Evolutionary conservation across 2,888 invertebrate species (phyloP).

Genomic region (Euproctis similis): DNA sequence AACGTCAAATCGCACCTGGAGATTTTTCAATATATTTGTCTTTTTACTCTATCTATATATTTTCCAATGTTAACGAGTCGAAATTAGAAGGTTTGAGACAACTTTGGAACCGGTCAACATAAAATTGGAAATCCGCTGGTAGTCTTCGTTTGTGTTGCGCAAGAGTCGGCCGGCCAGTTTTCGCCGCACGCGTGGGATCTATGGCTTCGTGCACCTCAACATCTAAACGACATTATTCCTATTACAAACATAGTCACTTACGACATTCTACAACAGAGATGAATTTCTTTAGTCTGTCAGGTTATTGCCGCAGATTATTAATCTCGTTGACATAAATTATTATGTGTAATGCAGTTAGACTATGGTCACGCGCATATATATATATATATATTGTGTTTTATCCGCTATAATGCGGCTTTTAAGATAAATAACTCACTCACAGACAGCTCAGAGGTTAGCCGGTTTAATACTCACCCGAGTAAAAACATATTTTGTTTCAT

Average conservation of each 20-base stretch:
- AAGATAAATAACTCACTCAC: too few relatives aligned
- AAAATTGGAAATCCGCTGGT: conserved; percentile 75
- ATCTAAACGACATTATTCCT: conserved; percentile 31
- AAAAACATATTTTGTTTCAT: too few relatives aligned
- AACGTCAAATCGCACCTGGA: conserved; percentile 29
- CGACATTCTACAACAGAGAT: too few relatives aligned
- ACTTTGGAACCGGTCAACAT: conserved; percentile 74
- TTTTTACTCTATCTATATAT: conserved; percentile 53
- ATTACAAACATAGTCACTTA: conserved; percentile 3
- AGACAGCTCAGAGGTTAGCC: too few relatives aligned
- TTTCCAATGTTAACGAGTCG: conserved; percentile 74
- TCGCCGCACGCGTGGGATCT: conserved; percentile 68
- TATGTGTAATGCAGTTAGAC: conserved; percentile 40
- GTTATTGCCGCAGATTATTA: conserved; percentile 52
- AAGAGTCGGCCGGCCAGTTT: conserved; percentile 66
- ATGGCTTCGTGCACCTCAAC: conserved; percentile 26
- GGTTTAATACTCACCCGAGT: too few relatives aligned
- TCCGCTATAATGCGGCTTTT: too few relatives aligned
- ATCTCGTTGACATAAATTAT: conserved; percentile 64
- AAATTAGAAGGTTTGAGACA: conserved; percentile 74
- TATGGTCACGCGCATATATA: too few relatives aligned
- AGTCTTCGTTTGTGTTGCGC: conserved; percentile 68
- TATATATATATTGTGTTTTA: too few relatives aligned
- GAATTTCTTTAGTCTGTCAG: too few relatives aligned
- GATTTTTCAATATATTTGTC: conserved; percentile 36